A percentile compares a stretch with the other conserved stretches of the same genome.
Conservation (phyloP, 1,140 invertebrate genomes). For the Diachasmimorpha longicaudata region DNA sequence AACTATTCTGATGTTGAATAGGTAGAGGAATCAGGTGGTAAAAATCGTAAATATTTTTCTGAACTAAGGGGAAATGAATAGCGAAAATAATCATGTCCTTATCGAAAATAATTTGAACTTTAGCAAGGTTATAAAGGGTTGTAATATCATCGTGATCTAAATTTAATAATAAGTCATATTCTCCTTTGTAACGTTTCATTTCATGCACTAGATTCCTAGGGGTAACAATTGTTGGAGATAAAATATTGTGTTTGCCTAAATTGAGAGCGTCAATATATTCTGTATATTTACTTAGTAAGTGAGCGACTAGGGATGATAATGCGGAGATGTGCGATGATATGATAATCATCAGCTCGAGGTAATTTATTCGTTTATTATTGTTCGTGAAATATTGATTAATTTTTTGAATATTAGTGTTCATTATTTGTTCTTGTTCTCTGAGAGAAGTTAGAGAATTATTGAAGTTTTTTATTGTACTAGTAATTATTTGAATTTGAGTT, state of each 20-base stretch:
- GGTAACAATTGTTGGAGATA: conserved; percentile 43
- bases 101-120: not conserved
- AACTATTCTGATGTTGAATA: not conserved
- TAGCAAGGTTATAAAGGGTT: not conserved
- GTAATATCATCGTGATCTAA: not conserved
- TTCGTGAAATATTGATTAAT: conserved; percentile 23
- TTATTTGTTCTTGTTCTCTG: conserved; percentile 30
- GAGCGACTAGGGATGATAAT: conserved; percentile 29
- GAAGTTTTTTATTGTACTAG: conserved; percentile 29
- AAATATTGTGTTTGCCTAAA: conserved; percentile 40
- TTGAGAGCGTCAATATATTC: conserved; percentile 38
- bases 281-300: conserved; percentile 39
- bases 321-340: not conserved
- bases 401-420: conserved; percentile 31
- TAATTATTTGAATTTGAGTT: conserved; percentile 30
- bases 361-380: not conserved
- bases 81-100: not conserved
- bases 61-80: not conserved
- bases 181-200: conserved; percentile 36
- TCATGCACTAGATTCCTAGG: conserved; percentile 35
- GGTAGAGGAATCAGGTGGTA: not conserved
- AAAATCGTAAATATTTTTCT: not conserved
- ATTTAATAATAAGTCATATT: conserved; percentile 18
- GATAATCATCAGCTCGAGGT: not conserved
- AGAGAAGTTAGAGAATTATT: conserved; percentile 27